Conservation (phyloP, 2,113 vertebrate genomes). For the Perccottus glenii region DNA sequence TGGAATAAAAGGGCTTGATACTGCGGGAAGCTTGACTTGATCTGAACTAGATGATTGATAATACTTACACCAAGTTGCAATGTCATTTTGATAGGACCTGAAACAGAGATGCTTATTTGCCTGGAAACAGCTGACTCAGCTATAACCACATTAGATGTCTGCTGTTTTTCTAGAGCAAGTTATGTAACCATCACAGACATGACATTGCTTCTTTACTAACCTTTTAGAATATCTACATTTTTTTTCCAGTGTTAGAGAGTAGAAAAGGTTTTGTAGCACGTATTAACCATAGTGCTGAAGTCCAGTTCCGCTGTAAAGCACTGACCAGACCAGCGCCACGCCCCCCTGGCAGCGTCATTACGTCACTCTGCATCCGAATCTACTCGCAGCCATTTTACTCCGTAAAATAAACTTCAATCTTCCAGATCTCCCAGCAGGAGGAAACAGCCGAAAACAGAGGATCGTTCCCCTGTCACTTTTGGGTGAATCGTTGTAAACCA, state of each 20-base stretch:
- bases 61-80: too few relatives aligned
- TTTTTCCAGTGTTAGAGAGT: too few relatives aligned
- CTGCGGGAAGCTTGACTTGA: too few relatives aligned
- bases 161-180: neutral
- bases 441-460: slow-evolving; percentile 16
- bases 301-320: neutral
- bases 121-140: too few relatives aligned
- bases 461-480: neutral
- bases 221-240: too few relatives aligned
- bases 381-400: slow-evolving; percentile 83
- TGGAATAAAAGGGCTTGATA: too few relatives aligned
- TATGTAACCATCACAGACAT: neutral
- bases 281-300: neutral
- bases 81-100: too few relatives aligned
- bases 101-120: too few relatives aligned
- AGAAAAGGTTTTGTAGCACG: neutral
- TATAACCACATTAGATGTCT: too few relatives aligned
- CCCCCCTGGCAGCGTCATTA: slow-evolving; percentile 48
- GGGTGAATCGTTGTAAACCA: slow-evolving; percentile 22
- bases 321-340: slow-evolving; percentile 11
- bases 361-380: slow-evolving; percentile 75
- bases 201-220: neutral
- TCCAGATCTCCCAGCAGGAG: slow-evolving; percentile 13
- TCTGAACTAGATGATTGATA: too few relatives aligned
- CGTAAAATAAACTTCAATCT: slow-evolving; percentile 77